A percentile compares a stretch with the other conserved stretches of the same genome.
Evolutionary conservation across 2,797 vertebrate genomes (phyloP).

Genomic region (Eidolon dupreanum): DNA sequence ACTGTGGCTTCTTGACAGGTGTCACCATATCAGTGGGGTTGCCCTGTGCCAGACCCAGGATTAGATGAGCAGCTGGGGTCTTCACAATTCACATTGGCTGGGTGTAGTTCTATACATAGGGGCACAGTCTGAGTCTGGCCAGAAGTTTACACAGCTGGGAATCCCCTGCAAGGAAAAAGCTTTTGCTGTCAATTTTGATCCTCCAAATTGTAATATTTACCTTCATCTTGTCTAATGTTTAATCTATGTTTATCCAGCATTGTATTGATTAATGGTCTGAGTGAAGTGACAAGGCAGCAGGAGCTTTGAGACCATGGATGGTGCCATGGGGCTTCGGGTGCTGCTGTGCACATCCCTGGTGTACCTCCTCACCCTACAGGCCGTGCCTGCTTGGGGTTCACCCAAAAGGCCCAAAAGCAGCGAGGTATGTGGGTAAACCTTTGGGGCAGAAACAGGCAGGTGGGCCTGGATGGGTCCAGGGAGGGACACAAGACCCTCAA

Average conservation of each 20-base stretch:
- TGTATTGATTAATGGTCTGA: slow-evolving; percentile 78
- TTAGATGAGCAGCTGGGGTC: background rate
- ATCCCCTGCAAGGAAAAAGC: background rate
- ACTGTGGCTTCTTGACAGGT: background rate
- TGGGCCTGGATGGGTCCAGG: background rate
- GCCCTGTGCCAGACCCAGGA: background rate
- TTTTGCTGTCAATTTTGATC: background rate
- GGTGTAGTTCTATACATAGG: rapidly evolving
- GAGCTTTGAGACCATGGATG: background rate
- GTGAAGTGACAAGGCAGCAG: slow-evolving; percentile 64
- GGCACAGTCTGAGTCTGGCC: background rate
- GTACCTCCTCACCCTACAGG: slow-evolving; percentile 69
- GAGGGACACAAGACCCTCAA: background rate
- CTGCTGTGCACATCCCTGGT: slow-evolving; percentile 74
- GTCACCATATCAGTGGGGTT: background rate
- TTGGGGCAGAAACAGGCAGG: background rate
- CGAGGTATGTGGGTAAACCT: slow-evolving; percentile 82
- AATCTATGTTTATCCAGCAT: slow-evolving; percentile 74
- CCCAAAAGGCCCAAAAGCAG: slow-evolving; percentile 72
- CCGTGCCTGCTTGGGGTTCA: slow-evolving; percentile 52
- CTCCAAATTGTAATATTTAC: slow-evolving; percentile 57
- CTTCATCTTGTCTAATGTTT: slow-evolving; percentile 79
- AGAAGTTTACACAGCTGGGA: background rate
- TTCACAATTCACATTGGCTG: rapidly evolving
- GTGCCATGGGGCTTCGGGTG: slow-evolving; percentile 71